phyloP scores from a whole-genome alignment of 2,797 vertebrate species.

The Peromyscus eremicus region DNA sequence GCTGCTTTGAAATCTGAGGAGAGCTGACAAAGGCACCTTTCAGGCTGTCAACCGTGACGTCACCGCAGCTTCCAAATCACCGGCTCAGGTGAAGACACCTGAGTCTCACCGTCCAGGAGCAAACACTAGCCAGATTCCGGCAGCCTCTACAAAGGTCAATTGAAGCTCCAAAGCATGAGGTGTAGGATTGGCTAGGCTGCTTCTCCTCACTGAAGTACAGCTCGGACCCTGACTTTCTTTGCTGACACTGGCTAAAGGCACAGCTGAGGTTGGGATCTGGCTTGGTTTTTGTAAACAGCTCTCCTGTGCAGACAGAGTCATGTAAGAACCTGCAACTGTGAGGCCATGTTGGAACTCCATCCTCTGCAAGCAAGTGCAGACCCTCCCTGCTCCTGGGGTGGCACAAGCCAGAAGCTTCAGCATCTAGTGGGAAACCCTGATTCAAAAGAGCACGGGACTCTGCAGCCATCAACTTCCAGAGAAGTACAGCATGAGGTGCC shows the following conservation, averaged over 20 bases:
- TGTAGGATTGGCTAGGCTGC: neutral
- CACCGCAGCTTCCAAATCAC: accelerated
- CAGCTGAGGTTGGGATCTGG: neutral
- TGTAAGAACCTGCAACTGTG: neutral
- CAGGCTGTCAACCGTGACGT: accelerated
- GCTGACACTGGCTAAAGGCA: neutral
- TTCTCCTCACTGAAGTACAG: accelerated
- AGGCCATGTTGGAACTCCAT: neutral
- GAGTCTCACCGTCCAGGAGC: accelerated
- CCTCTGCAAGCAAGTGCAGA: neutral
- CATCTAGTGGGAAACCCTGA: neutral
- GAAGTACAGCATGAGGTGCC: neutral
- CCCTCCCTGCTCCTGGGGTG: too few species aligned
- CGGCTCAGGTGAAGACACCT: accelerated
- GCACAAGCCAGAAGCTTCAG: neutral
- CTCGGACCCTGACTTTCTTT: accelerated
- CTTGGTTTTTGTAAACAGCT: neutral
- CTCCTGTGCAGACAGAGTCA: neutral
- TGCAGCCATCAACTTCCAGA: neutral
- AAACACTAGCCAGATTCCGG: accelerated
- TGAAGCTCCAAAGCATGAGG: neutral
- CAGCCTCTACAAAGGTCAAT: accelerated
- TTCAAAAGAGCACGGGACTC: neutral
- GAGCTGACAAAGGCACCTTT: neutral
- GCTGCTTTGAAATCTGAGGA: neutral